A percentile compares a stretch with the other conserved stretches of the same genome.
phyloP scores from a whole-genome alignment of 2,888 invertebrate species.

The Euphydryas editha region DNA sequence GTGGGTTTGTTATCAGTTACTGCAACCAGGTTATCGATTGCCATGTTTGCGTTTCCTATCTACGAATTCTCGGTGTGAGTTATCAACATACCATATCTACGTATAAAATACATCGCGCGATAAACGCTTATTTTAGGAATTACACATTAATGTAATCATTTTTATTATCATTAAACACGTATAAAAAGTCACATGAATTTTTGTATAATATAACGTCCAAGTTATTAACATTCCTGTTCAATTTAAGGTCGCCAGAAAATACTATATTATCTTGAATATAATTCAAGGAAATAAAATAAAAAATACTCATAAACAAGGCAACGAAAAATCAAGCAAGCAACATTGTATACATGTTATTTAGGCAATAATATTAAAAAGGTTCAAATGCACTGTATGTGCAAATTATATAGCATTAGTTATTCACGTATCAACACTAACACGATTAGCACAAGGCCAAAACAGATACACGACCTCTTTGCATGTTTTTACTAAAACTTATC shows the following conservation, averaged over 20 bases:
- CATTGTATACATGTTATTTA: conserved; percentile 34
- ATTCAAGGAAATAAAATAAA: conserved; percentile 50
- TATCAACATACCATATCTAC: conserved; percentile 59
- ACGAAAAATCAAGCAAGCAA: conserved; percentile 50
- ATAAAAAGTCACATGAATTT: conserved; percentile 25
- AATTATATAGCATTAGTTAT: conserved; percentile 68
- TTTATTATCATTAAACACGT: conserved; percentile 12
- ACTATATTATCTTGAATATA: conserved; percentile 41
- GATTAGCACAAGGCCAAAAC: conserved; percentile 77
- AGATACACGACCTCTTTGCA: conserved; percentile 78
- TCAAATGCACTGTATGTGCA: conserved; percentile 56
- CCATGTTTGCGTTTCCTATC: conserved; percentile 75
- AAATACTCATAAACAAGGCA: conserved; percentile 39
- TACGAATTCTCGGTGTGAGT: conserved; percentile 64
- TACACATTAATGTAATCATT: conserved; percentile 9
- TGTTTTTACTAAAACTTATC: conserved; percentile 57
- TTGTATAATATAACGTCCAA: conserved; percentile 12
- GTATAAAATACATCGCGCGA: conserved; percentile 59
- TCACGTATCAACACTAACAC: conserved; percentile 72
- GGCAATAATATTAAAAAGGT: conserved; percentile 54
- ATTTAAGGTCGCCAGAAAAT: conserved; percentile 1
- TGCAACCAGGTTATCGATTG: conserved; percentile 79
- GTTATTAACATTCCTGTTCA: conserved; percentile 10
- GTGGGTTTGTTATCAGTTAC: conserved; percentile 61
- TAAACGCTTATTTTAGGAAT: conserved; percentile 68